Evolutionary conservation across 2,888 invertebrate genomes (phyloP).

Genomic region (Notodonta dromedarius): DNA sequence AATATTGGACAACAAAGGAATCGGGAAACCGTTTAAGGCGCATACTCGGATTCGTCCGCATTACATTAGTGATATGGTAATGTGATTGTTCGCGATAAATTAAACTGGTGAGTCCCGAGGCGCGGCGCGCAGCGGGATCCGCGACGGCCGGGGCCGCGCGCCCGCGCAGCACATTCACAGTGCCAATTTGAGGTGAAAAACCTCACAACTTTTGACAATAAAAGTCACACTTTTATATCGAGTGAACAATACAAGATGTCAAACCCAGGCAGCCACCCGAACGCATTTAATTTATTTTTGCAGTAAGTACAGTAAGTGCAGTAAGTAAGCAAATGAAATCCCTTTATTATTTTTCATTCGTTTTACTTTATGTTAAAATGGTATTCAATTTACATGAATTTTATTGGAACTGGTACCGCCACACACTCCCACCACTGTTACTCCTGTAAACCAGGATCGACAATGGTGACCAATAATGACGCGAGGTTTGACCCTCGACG

Average conservation of each 20-base stretch:
- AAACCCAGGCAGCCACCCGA: slow-evolving; percentile 37
- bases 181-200: slow-evolving; percentile 66
- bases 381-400: too few relatives aligned
- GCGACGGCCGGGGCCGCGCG: slow-evolving; percentile 48
- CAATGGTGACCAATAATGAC: too few relatives aligned
- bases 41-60: slow-evolving; percentile 74
- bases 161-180: slow-evolving; percentile 57
- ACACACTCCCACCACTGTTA: too few relatives aligned
- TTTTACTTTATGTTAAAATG: too few relatives aligned
- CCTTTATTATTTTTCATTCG: background rate
- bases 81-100: slow-evolving; percentile 82
- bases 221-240: slow-evolving; percentile 51
- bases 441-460: too few relatives aligned
- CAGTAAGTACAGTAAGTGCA: background rate
- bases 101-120: slow-evolving; percentile 65
- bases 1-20: slow-evolving; percentile 79
- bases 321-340: background rate
- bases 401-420: too few relatives aligned
- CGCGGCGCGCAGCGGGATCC: slow-evolving; percentile 69
- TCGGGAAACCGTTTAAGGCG: slow-evolving; percentile 79
- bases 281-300: slow-evolving; percentile 22
- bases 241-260: slow-evolving; percentile 42
- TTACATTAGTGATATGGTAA: slow-evolving; percentile 83
- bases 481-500: too few relatives aligned
- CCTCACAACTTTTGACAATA: slow-evolving; percentile 70